Conservation (phyloP, 2,113 vertebrate genomes). For the Cavia aperea region DNA sequence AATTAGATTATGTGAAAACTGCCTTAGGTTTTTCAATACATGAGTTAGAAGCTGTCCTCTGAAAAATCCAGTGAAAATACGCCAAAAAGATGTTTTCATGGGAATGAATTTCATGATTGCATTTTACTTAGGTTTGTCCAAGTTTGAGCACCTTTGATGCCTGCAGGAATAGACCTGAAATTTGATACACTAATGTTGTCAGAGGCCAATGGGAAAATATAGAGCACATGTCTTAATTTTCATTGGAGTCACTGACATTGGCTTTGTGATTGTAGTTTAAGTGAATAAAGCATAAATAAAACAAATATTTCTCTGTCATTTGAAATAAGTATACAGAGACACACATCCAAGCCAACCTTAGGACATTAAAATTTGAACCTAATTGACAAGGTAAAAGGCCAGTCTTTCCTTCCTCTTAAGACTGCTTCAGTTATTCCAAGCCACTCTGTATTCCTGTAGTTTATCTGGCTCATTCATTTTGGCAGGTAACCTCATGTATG, state of each 20-base stretch:
- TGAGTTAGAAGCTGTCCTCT: constrained; percentile 37
- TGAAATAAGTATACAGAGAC: constrained; percentile 11
- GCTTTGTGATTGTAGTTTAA: constrained; percentile 3
- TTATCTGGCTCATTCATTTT: constrained; percentile 31
- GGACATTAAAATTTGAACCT: constrained; percentile 16
- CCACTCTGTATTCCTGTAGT: constrained; percentile 15
- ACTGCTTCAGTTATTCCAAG: constrained; percentile 10
- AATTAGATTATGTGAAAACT: constrained; percentile 17
- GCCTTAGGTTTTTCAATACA: constrained; percentile 21
- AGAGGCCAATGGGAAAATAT: constrained; percentile 22
- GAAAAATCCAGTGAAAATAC: constrained; percentile 26
- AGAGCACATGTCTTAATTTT: constrained; percentile 33
- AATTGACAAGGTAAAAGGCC: not conserved
- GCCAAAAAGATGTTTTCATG: constrained; percentile 8
- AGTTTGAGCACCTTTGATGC: constrained; percentile 23
- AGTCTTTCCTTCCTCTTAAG: not conserved
- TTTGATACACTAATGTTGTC: constrained; percentile 20
- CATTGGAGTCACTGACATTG: constrained; percentile 8
- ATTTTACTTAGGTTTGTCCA: constrained; percentile 43
- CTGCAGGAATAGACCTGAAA: constrained; percentile 17
- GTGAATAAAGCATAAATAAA: not conserved
- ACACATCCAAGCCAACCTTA: not conserved
- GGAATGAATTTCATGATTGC: constrained; percentile 31
- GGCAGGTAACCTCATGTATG: not conserved
- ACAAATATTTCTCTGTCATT: not conserved